Percentiles rank a stretch among this genome's conserved stretches.
phyloP scores from a whole-genome alignment of 2,113 vertebrate species.

The Pomatostomus ruficeps region DNA sequence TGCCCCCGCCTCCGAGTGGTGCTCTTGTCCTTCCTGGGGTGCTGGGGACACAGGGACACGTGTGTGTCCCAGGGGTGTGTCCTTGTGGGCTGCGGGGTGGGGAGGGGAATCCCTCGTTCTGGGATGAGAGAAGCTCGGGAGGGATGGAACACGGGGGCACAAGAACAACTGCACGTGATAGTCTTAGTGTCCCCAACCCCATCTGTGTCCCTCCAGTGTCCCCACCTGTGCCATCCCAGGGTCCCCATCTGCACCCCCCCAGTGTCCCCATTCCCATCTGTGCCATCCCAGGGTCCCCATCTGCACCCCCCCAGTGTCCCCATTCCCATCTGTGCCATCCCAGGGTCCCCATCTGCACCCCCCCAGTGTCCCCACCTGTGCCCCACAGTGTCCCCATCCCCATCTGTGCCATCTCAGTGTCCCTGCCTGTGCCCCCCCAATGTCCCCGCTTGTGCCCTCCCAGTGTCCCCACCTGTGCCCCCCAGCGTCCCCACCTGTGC shows the following conservation, averaged over 20 bases:
- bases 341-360: too few species aligned
- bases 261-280: neutral
- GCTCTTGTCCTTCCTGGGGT: neutral
- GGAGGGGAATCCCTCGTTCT: rapidly evolving
- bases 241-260: neutral
- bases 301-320: neutral
- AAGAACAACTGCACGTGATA: rapidly evolving
- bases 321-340: neutral
- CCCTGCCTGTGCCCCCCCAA: rapidly evolving
- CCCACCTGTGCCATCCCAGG: neutral
- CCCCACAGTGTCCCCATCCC: neutral
- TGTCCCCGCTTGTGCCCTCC: neutral
- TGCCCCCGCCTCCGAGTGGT: rapidly evolving
- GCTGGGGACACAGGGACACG: neutral
- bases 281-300: neutral
- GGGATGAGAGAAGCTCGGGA: neutral
- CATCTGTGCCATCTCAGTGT: neutral
- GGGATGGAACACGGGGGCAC: neutral
- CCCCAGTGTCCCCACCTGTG: neutral
- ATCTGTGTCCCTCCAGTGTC: neutral
- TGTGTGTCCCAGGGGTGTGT: neutral
- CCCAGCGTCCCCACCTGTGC: neutral
- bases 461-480: neutral
- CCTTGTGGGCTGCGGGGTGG: rapidly evolving
- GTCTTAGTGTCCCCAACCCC: neutral